phyloP scores from a whole-genome alignment of 2,797 vertebrate species.

The Molossus molossus region DNA sequence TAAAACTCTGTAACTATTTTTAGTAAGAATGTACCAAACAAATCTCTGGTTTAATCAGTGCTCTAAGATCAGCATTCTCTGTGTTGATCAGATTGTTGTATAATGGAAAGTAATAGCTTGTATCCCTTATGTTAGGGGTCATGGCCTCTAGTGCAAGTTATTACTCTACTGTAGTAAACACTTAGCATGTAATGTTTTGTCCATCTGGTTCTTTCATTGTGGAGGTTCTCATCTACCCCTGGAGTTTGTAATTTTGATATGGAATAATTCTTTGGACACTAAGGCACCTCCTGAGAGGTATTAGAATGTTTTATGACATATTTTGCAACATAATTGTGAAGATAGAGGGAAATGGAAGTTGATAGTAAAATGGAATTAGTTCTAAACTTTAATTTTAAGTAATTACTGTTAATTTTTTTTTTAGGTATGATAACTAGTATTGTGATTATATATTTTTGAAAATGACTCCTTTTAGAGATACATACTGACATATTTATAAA shows the following conservation, averaged over 20 bases:
- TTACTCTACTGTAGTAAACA: background rate
- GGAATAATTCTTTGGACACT: constrained; percentile 3
- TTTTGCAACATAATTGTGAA: constrained; percentile 6
- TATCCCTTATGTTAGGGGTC: background rate
- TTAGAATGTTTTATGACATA: constrained; percentile 44
- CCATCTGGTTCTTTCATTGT: background rate
- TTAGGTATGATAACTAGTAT: constrained; percentile 9
- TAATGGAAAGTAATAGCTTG: background rate
- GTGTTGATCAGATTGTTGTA: background rate
- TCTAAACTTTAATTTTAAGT: constrained; percentile 59
- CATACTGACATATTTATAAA: constrained; percentile 7
- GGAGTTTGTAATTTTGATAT: constrained; percentile 47
- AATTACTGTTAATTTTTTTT: background rate
- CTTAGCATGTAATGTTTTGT: background rate
- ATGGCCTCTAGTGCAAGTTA: background rate
- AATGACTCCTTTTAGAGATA: constrained; percentile 39
- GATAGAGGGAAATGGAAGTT: constrained; percentile 2
- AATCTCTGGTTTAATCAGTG: background rate
- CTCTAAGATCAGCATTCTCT: background rate
- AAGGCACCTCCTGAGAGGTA: background rate
- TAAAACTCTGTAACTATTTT: background rate
- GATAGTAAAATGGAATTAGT: constrained; percentile 40
- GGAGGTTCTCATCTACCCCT: background rate
- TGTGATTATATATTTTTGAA: constrained; percentile 32
- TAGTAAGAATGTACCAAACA: background rate